Evolutionary conservation across 64 coral and sea anemone genomes (phyloP).

Genomic region (Catalaphyllia jardinei): DNA sequence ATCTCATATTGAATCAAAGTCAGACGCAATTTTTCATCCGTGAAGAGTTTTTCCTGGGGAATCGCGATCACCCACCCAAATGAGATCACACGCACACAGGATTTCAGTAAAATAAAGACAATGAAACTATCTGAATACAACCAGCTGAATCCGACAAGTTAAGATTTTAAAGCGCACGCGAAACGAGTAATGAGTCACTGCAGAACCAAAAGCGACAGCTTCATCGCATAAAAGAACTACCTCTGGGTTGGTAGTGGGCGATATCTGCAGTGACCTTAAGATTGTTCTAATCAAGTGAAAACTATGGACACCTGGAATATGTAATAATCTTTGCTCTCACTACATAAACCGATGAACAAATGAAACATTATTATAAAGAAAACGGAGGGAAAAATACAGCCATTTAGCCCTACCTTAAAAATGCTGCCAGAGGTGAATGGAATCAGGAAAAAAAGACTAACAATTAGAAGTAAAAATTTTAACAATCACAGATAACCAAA

Average conservation of each 20-base stretch:
- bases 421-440: background rate
- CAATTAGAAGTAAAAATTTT: background rate
- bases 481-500: background rate
- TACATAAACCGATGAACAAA: background rate
- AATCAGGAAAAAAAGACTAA: background rate
- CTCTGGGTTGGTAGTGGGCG: background rate
- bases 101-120: background rate
- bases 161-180: background rate
- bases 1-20: too few relatives aligned
- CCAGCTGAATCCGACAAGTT: background rate
- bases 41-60: too few relatives aligned
- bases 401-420: background rate
- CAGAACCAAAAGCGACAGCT: background rate
- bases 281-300: background rate
- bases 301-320: background rate
- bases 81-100: background rate
- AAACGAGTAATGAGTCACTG: too few relatives aligned
- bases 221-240: background rate
- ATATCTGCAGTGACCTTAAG: background rate
- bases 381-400: background rate
- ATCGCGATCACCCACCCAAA: background rate
- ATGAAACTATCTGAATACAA: constrained; percentile 26
- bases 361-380: background rate
- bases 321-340: background rate
- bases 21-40: too few relatives aligned